Evolutionary conservation across 2,113 vertebrate species (phyloP).

Genomic region (Pseudonaja textilis): DNA sequence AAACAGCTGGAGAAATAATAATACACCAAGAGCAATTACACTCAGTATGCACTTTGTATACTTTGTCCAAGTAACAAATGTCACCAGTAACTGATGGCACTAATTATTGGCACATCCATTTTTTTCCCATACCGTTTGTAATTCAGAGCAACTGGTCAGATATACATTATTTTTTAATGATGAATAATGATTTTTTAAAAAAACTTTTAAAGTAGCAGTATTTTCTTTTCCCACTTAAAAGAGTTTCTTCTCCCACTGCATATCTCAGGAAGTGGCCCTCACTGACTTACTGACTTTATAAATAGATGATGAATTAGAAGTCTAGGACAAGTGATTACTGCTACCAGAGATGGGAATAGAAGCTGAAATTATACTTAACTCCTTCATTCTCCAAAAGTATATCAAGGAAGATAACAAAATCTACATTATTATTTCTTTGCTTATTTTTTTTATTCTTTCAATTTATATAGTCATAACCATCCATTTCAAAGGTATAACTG

Average conservation of each 20-base stretch:
- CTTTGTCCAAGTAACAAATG: conserved; percentile 19
- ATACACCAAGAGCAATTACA: conserved; percentile 29
- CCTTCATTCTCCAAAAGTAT: conserved; percentile 2
- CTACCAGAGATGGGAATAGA: conserved; percentile 34
- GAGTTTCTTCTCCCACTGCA: conserved; percentile 2
- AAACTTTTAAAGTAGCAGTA: background rate
- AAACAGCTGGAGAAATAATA: conserved; percentile 38
- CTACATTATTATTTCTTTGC: background rate
- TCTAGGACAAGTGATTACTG: conserved; percentile 23
- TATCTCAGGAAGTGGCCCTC: conserved; percentile 12
- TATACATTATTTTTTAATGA: background rate
- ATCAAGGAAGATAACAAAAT: conserved; percentile 26
- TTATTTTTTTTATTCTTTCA: background rate
- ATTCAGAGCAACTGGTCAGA: background rate
- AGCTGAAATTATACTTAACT: conserved; percentile 1
- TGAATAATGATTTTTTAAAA: background rate
- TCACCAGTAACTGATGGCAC: background rate
- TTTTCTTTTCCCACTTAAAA: conserved; percentile 14
- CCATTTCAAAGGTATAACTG: background rate
- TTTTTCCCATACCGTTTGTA: conserved; percentile 24
- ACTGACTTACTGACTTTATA: conserved; percentile 33
- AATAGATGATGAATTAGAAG: conserved; percentile 37
- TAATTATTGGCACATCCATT: background rate
- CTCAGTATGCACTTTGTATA: conserved; percentile 22
- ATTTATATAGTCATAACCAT: background rate